Evolutionary conservation across 1,140 invertebrate species (phyloP).

Genomic region (Idris sp.): DNA sequence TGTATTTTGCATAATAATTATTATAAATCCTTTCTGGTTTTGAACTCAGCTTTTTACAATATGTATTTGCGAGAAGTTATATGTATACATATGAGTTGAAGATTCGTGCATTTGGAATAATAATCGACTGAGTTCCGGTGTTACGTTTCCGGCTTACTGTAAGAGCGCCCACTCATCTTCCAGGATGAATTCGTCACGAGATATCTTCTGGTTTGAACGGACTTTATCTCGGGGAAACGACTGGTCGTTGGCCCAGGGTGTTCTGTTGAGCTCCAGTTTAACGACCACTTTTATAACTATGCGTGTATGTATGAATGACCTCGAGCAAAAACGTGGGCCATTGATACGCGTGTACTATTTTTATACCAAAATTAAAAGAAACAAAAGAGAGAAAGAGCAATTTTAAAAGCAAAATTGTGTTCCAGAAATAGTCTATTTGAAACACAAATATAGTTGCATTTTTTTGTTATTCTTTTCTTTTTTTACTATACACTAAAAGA

Average conservation of each 20-base stretch:
- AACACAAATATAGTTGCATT: too few relatives aligned
- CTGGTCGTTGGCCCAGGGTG: slow-evolving; percentile 59
- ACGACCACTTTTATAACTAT: slow-evolving; percentile 53
- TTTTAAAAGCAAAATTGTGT: slow-evolving; percentile 28
- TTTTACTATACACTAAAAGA: too few relatives aligned
- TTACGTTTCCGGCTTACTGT: slow-evolving; percentile 38
- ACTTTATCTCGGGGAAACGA: slow-evolving; percentile 56
- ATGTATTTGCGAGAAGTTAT: too few relatives aligned
- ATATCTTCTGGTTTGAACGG: slow-evolving; percentile 45
- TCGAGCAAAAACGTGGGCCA: slow-evolving; percentile 42
- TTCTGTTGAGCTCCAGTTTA: slow-evolving; percentile 42
- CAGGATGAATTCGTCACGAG: slow-evolving; percentile 58
- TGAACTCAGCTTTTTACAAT: too few relatives aligned
- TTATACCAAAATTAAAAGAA: slow-evolving; percentile 50
- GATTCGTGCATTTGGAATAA: slow-evolving; percentile 33
- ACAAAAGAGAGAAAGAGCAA: slow-evolving; percentile 28
- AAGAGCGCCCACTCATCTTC: slow-evolving; percentile 55
- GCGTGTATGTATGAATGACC: slow-evolving; percentile 40
- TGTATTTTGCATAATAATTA: too few relatives aligned
- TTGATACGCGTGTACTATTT: slow-evolving; percentile 55
- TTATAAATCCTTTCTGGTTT: too few relatives aligned
- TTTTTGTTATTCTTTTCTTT: too few relatives aligned
- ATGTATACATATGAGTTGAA: slow-evolving; percentile 18
- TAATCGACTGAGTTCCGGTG: slow-evolving; percentile 46
- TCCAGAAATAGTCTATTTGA: slow-evolving; percentile 32